Percentiles rank a stretch among this genome's conserved stretches.
Evolutionary conservation across 2,113 vertebrate species (phyloP).

Genomic region (Cephalopholis sonnerati): DNA sequence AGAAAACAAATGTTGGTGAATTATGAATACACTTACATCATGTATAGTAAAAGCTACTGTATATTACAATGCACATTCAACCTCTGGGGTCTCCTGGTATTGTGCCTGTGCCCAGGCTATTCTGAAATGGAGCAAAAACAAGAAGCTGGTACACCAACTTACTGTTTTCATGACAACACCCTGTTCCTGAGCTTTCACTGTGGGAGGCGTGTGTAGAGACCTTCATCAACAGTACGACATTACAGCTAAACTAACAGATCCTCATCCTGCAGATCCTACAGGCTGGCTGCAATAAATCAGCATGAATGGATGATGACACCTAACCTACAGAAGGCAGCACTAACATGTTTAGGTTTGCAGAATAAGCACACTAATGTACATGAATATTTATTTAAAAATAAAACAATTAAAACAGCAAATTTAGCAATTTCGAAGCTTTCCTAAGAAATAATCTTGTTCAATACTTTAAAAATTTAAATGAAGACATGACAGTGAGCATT

Average conservation of each 20-base stretch:
- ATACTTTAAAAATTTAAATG: too few species aligned
- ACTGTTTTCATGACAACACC: conserved; percentile 47
- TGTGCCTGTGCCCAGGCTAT: conserved; percentile 4
- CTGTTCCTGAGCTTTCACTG: conserved; percentile 31
- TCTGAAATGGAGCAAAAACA: conserved; percentile 50
- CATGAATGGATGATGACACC: neutral
- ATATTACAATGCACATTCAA: neutral
- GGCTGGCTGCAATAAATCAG: neutral
- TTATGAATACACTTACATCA: neutral
- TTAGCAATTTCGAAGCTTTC: too few species aligned
- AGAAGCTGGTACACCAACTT: conserved; percentile 51
- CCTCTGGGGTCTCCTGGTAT: neutral
- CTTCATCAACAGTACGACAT: neutral
- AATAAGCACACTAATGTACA: neutral
- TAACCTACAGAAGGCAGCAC: neutral
- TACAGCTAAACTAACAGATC: conserved; percentile 30
- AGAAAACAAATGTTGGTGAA: neutral
- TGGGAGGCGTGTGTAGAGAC: conserved; percentile 4
- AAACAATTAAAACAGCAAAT: too few species aligned
- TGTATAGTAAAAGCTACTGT: neutral
- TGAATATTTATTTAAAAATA: too few species aligned
- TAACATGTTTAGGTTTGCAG: neutral
- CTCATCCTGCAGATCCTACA: conserved; percentile 10
- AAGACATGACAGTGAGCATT: neutral
- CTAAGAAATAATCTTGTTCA: too few species aligned